Evolutionary conservation across 1,140 invertebrate genomes (phyloP), one percentile per base, ranked within the genome.

Genomic region (Battus philenor): DNA sequence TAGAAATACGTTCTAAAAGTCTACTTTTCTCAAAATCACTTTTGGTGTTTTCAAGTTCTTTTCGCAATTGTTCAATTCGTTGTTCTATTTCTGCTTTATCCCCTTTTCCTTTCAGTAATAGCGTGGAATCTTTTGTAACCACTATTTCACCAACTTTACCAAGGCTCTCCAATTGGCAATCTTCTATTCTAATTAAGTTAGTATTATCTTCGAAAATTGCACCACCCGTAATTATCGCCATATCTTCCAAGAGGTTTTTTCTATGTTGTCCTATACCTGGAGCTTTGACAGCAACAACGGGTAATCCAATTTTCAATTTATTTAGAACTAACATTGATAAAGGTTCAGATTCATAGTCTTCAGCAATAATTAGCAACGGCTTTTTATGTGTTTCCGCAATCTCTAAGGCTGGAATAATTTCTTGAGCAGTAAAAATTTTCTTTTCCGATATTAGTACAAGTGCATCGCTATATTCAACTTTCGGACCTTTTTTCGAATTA

Each of bases 1-100:
- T 93, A 0, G 98, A 98, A 20, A 99, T 86, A 61, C 98, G 90
- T 84, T 99, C 98, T 77, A 97, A 96, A 20, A 99, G 86, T 74
- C 99, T 99, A 76, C 99, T 98, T 76, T 99, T 99, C 77, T 99
- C 98, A 84, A 99, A 99, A 54, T 99, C 98, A 2, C 97, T 99
- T 7, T 92, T 98, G 0, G 97, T 98, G 9, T 94, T 90, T 12
- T 93, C 91, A 63, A 99, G 99, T 84, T 98, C 97, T 62, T 98
- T 96, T 70, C 95, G 92, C 44, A 99, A 91, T 77, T 97, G 94
- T 12, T 95, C 92, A 10, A 97, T 91, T 51, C 98, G 90, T 54
- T 93, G 92, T 38, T 96, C 93, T 70, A 99, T 92, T 39, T 98
- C 95, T 27, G 88, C 83, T 69, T 95, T 94, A 47, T 95, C 92